Evolutionary conservation across 2,113 vertebrate genomes (phyloP), one percentile per base, ranked within the genome.

Genomic region (Corvus moneduloides): DNA sequence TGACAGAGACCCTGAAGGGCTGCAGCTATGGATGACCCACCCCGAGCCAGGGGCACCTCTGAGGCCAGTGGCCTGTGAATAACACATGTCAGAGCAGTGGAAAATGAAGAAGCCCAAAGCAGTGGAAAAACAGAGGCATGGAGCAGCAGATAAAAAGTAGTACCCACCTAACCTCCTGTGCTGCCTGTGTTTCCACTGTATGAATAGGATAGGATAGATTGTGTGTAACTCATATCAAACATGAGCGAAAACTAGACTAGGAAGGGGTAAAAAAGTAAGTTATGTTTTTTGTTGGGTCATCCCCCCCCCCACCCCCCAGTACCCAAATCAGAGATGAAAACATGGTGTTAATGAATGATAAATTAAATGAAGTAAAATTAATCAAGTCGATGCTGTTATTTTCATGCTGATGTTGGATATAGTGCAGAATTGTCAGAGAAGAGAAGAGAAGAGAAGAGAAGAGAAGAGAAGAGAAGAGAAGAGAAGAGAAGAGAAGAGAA

Each of bases 31-130:
- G 5, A 17, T 3, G 2, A 33, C 26, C 13, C 44, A 44, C 7
- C 14, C 7, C 0, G 4, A 63, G 18, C 10, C 28, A 75, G 28
- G 28, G 30, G 48, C 27, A 62, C 1, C 4, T 17, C 22, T 72
- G 32, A 86, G 35, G 7, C 8, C 24, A 32, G 23, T 33, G 33
- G 11, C 2, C 30, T 0, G 1, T 71, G 5, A 3, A 39, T 7
- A 52, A 6, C 39, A 16, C 19, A 37, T 37, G 5, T 23, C 44
- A 79, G 48, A 94, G 15, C 4, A 72, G 33, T 18, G 26, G 26
- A 63, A 67, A 92, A 58, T 39, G 9, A 64, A 51, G 30, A 55
- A 49, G 12, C 4, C 10, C 30, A 64, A 61, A 61, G 9, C 6
- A 27, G 18, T 33, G 21, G 62, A 64, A 68, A 64, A 26, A 48